These are phyloP conservation scores for Odontamblyopus rebecca DNA, from an alignment of 2,797 vertebrate genomes.

Conservation along the genomic window DNA sequence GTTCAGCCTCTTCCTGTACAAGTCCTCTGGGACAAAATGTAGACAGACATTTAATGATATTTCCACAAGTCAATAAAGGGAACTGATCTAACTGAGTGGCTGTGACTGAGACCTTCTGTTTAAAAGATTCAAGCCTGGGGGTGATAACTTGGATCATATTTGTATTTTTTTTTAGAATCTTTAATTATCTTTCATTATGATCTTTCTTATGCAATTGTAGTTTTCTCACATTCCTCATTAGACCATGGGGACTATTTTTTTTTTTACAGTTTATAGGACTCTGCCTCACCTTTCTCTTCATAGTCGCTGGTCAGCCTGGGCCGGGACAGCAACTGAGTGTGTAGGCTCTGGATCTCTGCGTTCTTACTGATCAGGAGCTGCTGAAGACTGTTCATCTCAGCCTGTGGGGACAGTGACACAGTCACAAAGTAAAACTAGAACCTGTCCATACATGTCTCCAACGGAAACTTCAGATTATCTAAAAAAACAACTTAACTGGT, in stretches of 20 bases:
- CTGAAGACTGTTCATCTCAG: constrained; percentile 92
- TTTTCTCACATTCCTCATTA: background rate
- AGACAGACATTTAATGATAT: constrained; percentile 43
- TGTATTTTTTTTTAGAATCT: background rate
- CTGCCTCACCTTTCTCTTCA: constrained; percentile 84
- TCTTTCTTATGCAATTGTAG: too few relatives aligned
- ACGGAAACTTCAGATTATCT: constrained; percentile 5
- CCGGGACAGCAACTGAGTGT: constrained; percentile 86
- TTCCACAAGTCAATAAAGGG: constrained; percentile 35
- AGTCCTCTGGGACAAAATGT: constrained; percentile 73
- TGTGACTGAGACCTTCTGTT: constrained; percentile 3
- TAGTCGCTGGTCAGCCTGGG: constrained; percentile 77
- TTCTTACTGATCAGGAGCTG: constrained; percentile 90
- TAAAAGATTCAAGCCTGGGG: background rate
- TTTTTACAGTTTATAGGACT: background rate
- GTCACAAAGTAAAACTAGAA: constrained; percentile 9
- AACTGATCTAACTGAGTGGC: constrained; percentile 30
- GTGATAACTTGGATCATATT: background rate
- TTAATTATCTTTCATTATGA: too few relatives aligned
- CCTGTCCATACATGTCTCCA: constrained; percentile 18
- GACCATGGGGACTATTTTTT: background rate
- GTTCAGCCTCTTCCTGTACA: constrained; percentile 86
- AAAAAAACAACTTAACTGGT: constrained; percentile 16
- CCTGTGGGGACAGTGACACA: constrained; percentile 71
- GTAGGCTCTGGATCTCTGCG: constrained; percentile 89